Base-by-base conservation (phyloP, 2,888 invertebrate species). In the Tridacna crocea region DNA sequence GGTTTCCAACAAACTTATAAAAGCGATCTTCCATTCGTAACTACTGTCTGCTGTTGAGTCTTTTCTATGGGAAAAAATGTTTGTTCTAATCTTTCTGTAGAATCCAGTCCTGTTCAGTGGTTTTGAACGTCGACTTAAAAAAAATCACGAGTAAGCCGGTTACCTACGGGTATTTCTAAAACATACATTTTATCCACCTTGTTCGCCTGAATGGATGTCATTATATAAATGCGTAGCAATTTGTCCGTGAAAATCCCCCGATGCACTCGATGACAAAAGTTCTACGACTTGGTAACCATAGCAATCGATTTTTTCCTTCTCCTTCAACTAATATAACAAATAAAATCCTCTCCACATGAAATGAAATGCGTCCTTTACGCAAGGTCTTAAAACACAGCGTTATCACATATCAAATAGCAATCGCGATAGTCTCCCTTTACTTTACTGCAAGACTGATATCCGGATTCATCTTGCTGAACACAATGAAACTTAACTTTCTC, bases 351-450 rank as follows among this genome's bases (percentile, higher is more conserved):
- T 19, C 24, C 24, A 13, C n/a, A 24, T 24, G n/a, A 22, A 24
- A 24, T 24, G n/a, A 22, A 24, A 61, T 22, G 22, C 22, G 22
- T 61, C 61, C 12, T 22, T 22, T 22, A 61, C 61, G 4, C 36
- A 36, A 17, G 46, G n/a, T 66, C 66, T 46, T n/a, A 36, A 27
- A 36, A 66, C 46, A 46, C 27, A 46, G 19, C 66, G 36, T n/a
- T 36, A 55, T n/a, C 27, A 36, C 27, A 46, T 46, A 66, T n/a
- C 66, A 36, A 66, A 51, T 46, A 22, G 22, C 51, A 51, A 51
- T 70, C n/a, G 51, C 10, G 51, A 51, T 70, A 51, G 24, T 51
- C 70, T 70, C 70, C 70, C 70, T 51, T 70, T 17, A 15, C 55
- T 19, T 55, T 19, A 11, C 19, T 15, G 19, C 10, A 55, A 19